These are phyloP conservation scores for Helicoverpa assulta DNA, from an alignment of 2,888 invertebrate species.

Conservation along the genomic window DNA sequence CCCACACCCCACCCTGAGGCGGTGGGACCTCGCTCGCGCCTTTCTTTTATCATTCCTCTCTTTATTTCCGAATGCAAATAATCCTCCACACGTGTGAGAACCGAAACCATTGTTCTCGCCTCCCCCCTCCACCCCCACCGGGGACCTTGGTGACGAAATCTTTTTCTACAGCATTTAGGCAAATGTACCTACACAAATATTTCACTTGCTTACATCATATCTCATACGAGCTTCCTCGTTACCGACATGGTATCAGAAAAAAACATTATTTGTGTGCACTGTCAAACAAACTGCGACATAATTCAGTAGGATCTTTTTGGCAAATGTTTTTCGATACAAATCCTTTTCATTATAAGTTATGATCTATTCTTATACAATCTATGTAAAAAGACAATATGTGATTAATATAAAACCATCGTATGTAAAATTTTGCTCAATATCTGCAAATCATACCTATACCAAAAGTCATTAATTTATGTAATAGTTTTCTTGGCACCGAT, in stretches of 20 bases:
- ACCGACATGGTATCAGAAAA: constrained; percentile 54
- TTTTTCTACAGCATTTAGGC: constrained; percentile 88
- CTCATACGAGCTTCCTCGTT: constrained; percentile 65
- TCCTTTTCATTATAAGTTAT: background rate
- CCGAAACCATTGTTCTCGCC: constrained; percentile 91
- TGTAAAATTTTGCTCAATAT: background rate
- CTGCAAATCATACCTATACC: constrained; percentile 1
- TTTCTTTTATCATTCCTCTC: constrained; percentile 91
- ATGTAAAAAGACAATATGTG: background rate
- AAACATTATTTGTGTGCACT: constrained; percentile 59
- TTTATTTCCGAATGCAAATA: constrained; percentile 91
- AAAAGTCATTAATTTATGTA: constrained; percentile 21
- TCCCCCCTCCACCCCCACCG: constrained; percentile 82
- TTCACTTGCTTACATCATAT: constrained; percentile 72
- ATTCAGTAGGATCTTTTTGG: constrained; percentile 20
- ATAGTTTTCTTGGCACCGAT: constrained; percentile 27
- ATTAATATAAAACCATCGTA: background rate
- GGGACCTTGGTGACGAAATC: constrained; percentile 90
- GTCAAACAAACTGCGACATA: constrained; percentile 37
- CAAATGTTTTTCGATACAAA: background rate
- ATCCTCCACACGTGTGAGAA: constrained; percentile 91
- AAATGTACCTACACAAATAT: constrained; percentile 82
- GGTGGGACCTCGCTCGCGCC: constrained; percentile 90
- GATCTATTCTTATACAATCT: background rate
- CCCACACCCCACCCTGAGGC: constrained; percentile 90